Evolutionary conservation across 2,797 vertebrate species (phyloP).

Genomic region (Pantherophis vulpinus): DNA sequence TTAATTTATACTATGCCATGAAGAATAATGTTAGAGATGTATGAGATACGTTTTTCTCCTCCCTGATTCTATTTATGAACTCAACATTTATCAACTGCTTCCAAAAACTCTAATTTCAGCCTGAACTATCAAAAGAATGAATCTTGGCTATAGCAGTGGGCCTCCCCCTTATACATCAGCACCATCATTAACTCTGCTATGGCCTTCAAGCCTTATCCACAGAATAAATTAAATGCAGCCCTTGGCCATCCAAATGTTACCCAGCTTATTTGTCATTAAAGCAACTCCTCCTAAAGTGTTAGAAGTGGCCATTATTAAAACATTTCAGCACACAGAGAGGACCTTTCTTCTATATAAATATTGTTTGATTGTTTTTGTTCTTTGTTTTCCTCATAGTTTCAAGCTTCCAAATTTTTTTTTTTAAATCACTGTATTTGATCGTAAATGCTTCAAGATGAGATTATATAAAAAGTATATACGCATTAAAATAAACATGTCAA

Average conservation of each 20-base stretch:
- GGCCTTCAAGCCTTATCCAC: background rate
- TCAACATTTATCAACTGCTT: background rate
- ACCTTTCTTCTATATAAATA: background rate
- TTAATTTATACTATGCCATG: constrained; percentile 16
- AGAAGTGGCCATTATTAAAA: background rate
- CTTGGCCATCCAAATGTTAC: background rate
- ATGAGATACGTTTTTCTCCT: background rate
- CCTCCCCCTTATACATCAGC: background rate
- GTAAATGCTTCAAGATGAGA: background rate
- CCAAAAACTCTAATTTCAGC: background rate
- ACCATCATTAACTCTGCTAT: background rate
- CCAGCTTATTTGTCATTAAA: background rate
- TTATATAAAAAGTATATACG: background rate
- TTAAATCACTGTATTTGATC: background rate
- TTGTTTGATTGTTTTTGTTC: background rate
- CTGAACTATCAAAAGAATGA: background rate
- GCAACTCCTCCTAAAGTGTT: background rate
- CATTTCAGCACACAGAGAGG: background rate
- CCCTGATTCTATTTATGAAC: background rate
- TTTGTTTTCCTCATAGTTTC: background rate
- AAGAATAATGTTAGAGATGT: background rate
- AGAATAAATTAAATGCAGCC: background rate
- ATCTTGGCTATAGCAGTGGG: background rate
- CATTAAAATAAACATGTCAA: background rate
- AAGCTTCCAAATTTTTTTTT: background rate